A percentile compares a stretch with the other conserved stretches of the same genome.
phyloP scores from a whole-genome alignment of 2,113 vertebrate species.

The Monopterus albus region DNA sequence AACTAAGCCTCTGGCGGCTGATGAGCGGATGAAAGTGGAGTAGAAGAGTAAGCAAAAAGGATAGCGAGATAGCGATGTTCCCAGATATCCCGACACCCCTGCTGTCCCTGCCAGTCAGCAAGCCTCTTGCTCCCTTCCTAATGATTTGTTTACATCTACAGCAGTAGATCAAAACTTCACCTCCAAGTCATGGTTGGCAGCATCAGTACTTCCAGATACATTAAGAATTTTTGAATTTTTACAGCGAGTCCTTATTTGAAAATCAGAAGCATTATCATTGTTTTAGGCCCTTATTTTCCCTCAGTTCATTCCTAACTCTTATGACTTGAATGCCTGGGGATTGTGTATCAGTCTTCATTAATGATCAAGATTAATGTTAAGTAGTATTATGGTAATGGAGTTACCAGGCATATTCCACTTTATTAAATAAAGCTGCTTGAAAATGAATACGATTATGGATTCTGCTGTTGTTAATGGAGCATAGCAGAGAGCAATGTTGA shows the following conservation, averaged over 20 bases:
- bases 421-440: constrained; percentile 87
- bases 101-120: constrained; percentile 75
- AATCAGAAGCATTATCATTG: constrained; percentile 67
- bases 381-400: constrained; percentile 82
- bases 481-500: constrained; percentile 76
- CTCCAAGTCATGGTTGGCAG: constrained; percentile 62
- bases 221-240: constrained; percentile 35
- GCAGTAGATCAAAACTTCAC: constrained; percentile 65
- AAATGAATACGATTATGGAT: constrained; percentile 80
- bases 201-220: constrained; percentile 50
- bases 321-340: constrained; percentile 70
- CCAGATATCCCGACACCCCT: constrained; percentile 61
- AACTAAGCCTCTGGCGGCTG: constrained; percentile 56
- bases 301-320: constrained; percentile 69
- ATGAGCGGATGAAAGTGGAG: constrained; percentile 66
- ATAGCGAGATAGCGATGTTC: constrained; percentile 57
- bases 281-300: constrained; percentile 47
- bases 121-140: constrained; percentile 65
- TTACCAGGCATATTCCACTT: constrained; percentile 81
- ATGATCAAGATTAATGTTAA: constrained; percentile 85
- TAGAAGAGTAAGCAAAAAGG: constrained; percentile 31
- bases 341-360: constrained; percentile 82
- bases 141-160: constrained; percentile 81
- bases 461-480: constrained; percentile 78
- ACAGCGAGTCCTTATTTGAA: constrained; percentile 64